Evolutionary conservation across 2,888 invertebrate species (phyloP).

Genomic region (Drosophila borborema): DNA sequence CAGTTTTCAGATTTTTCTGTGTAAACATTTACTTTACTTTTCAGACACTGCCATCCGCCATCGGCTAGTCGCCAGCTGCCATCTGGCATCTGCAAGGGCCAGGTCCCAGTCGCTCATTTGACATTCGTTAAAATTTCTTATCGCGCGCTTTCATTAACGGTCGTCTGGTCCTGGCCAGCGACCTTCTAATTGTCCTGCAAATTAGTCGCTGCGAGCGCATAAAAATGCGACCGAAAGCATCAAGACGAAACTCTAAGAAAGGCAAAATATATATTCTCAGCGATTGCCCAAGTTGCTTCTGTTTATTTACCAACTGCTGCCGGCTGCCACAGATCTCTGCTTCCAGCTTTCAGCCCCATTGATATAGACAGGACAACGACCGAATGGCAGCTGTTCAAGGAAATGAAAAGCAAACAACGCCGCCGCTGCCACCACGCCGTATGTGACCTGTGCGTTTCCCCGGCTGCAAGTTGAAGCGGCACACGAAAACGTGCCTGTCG

Average conservation of each 20-base stretch:
- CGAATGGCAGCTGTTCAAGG: constrained; percentile 72
- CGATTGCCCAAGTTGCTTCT: constrained; percentile 37
- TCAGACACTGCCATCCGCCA: constrained; percentile 47
- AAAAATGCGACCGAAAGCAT: constrained; percentile 6
- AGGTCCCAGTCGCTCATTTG: constrained; percentile 42
- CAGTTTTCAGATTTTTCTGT: constrained; percentile 77
- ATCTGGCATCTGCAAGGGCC: constrained; percentile 4
- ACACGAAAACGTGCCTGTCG: constrained; percentile 68
- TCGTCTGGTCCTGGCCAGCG: constrained; percentile 65
- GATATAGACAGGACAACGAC: constrained; percentile 57
- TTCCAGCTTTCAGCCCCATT: constrained; percentile 30
- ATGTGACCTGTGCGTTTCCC: constrained; percentile 22
- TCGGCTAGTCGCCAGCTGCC: neutral
- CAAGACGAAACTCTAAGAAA: constrained; percentile 8
- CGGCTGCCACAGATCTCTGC: constrained; percentile 42
- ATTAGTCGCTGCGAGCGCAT: constrained; percentile 65
- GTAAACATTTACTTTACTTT: constrained; percentile 84
- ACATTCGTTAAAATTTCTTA: constrained; percentile 77
- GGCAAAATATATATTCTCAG: constrained; percentile 8
- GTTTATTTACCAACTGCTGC: constrained; percentile 59
- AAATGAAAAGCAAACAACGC: constrained; percentile 77
- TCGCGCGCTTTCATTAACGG: constrained; percentile 82
- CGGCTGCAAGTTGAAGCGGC: constrained; percentile 56
- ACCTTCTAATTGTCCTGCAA: constrained; percentile 84
- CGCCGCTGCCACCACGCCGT: constrained; percentile 50